These are phyloP conservation scores for Hydrozoanthus gracilis DNA, from an alignment of 92 coral and sea anemone species.

Conservation along the genomic window DNA sequence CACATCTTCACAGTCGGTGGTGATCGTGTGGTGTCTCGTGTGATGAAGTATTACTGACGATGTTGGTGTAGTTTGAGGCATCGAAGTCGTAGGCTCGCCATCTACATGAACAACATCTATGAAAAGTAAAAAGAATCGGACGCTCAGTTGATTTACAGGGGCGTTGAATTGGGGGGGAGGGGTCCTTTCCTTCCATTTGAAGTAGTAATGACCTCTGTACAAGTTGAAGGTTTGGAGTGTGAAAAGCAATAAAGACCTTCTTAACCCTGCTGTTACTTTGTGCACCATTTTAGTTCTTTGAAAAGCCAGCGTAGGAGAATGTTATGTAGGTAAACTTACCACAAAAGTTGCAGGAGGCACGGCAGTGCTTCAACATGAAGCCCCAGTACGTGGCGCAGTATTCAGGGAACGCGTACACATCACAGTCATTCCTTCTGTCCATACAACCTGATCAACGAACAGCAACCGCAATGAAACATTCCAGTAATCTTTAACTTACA, in stretches of 20 bases:
- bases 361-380: slow-evolving; percentile 36
- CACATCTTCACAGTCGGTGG: slow-evolving; percentile 25
- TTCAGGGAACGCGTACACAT: slow-evolving; percentile 10
- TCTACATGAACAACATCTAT: background rate
- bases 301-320: no score
- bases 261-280: no score
- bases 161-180: no score
- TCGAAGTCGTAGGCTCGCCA: background rate
- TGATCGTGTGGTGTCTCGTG: background rate
- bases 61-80: background rate
- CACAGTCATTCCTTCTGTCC: slow-evolving; percentile 24
- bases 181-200: no score
- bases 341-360: slow-evolving; percentile 31
- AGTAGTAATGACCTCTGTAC: no score
- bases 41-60: background rate
- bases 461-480: no score
- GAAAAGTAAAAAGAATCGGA: background rate
- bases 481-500: no score
- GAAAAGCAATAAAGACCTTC: no score
- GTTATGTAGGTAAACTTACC: background rate
- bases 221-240: no score
- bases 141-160: no score
- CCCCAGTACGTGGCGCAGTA: slow-evolving; percentile 38
- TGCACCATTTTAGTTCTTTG: no score
- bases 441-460: background rate